These are phyloP conservation scores for Leucopsar rothschildi DNA, from an alignment of 2,113 vertebrate genomes.

Conservation along the genomic window DNA sequence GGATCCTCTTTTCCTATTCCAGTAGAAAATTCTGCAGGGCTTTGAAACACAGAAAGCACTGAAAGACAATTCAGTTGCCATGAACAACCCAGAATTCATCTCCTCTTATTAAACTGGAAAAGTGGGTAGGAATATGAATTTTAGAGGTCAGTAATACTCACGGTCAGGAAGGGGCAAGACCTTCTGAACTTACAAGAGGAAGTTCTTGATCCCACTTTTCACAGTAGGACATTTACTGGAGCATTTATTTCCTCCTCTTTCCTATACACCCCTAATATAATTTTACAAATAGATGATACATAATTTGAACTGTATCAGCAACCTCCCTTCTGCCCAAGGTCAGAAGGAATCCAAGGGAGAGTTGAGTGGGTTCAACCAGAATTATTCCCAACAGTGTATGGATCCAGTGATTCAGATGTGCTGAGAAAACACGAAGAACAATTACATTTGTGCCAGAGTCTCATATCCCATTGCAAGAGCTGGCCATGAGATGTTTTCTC, in stretches of 20 bases:
- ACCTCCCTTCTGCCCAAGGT: background rate
- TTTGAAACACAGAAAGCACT: background rate
- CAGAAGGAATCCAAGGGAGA: background rate
- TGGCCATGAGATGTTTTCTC: background rate
- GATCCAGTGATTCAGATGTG: background rate
- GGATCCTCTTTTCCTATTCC: background rate
- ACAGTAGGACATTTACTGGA: background rate
- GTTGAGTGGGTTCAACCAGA: background rate
- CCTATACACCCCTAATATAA: background rate
- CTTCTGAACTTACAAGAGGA: background rate
- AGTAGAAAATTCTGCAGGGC: background rate
- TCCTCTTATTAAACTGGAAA: background rate
- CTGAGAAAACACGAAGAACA: background rate
- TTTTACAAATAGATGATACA: background rate
- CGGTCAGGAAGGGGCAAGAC: background rate
- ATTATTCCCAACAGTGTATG: fast-evolving
- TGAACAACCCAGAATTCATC: background rate
- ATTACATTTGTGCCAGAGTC: background rate
- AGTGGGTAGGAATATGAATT: background rate
- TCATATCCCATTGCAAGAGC: background rate
- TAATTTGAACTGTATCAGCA: background rate
- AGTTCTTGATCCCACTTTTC: background rate
- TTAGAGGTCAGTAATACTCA: background rate
- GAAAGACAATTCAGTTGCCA: background rate
- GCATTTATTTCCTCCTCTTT: background rate